A percentile compares a stretch with the other conserved stretches of the same genome.
Conservation (phyloP, 2,888 invertebrate genomes). For the Lochmaea crataegi region DNA sequence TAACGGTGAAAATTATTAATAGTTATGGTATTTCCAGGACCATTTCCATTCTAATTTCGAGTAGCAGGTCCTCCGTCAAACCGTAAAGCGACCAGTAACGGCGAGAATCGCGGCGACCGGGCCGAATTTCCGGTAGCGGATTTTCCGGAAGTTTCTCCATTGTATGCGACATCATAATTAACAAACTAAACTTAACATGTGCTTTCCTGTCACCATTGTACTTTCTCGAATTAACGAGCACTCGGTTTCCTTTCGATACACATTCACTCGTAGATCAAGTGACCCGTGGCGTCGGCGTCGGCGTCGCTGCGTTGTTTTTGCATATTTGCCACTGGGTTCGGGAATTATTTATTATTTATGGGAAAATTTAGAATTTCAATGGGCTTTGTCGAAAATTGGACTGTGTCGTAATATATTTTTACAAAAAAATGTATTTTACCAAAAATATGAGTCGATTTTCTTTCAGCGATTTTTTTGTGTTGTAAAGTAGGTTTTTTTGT, state of each 20-base stretch:
- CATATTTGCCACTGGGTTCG: slow-evolving; percentile 22
- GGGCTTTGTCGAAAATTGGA: slow-evolving; percentile 13
- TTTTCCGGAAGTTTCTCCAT: slow-evolving; percentile 57
- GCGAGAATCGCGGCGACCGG: slow-evolving; percentile 39
- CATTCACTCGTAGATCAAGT: slow-evolving; percentile 62
- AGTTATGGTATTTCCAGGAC: background rate
- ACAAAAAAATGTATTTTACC: too few relatives aligned
- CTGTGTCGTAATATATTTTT: slow-evolving; percentile 3
- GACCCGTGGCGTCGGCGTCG: slow-evolving; percentile 61
- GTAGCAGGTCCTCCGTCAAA: slow-evolving; percentile 11
- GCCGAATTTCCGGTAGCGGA: slow-evolving; percentile 63
- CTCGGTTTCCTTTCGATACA: slow-evolving; percentile 63
- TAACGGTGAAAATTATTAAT: too few relatives aligned
- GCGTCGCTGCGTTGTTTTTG: slow-evolving; percentile 34
- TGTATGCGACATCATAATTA: slow-evolving; percentile 65
- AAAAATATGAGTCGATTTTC: too few relatives aligned
- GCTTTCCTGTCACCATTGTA: slow-evolving; percentile 68
- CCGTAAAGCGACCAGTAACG: slow-evolving; percentile 14
- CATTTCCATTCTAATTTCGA: slow-evolving; percentile 6
- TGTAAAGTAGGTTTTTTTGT: too few relatives aligned
- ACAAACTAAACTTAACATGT: slow-evolving; percentile 69
- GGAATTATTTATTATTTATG: slow-evolving; percentile 16
- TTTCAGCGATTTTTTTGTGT: background rate
- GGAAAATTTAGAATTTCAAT: slow-evolving; percentile 14
- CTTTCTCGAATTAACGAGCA: slow-evolving; percentile 65